Percentiles rank a stretch among this genome's conserved stretches.
Conservation (phyloP, 2,113 vertebrate genomes). For the Silurus glanis region DNA sequence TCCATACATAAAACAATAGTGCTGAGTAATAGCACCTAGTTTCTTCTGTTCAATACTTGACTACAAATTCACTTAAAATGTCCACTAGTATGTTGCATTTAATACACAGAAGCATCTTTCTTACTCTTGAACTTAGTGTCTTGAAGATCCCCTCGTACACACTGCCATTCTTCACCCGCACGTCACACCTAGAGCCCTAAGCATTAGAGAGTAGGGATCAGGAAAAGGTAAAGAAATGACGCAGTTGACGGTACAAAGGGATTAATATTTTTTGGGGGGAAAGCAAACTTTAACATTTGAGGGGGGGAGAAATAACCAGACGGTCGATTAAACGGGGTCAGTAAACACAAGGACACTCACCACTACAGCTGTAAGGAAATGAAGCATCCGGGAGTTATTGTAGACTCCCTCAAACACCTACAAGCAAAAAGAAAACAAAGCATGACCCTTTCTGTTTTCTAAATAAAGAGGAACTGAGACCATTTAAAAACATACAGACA, state of each 20-base stretch:
- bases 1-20: background rate
- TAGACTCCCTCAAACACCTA: constrained; percentile 84
- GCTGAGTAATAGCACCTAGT: background rate
- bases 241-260: no score
- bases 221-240: no score
- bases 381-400: constrained; percentile 82
- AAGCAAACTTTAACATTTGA: no score
- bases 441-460: no score
- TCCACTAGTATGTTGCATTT: background rate
- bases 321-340: no score
- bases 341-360: constrained; percentile 64
- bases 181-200: constrained; percentile 88
- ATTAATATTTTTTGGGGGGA: no score
- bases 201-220: background rate
- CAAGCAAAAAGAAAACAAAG: background rate
- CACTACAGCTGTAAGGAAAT: constrained; percentile 83
- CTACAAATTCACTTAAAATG: background rate
- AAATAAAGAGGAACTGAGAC: background rate
- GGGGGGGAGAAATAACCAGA: no score
- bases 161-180: constrained; percentile 86
- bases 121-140: constrained; percentile 88
- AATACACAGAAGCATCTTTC: constrained; percentile 35
- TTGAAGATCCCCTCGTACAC: constrained; percentile 90
- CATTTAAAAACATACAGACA: background rate
- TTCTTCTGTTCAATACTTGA: background rate